Base-by-base conservation (phyloP, 2,888 invertebrate species). In the Coenonympha arcania region DNA sequence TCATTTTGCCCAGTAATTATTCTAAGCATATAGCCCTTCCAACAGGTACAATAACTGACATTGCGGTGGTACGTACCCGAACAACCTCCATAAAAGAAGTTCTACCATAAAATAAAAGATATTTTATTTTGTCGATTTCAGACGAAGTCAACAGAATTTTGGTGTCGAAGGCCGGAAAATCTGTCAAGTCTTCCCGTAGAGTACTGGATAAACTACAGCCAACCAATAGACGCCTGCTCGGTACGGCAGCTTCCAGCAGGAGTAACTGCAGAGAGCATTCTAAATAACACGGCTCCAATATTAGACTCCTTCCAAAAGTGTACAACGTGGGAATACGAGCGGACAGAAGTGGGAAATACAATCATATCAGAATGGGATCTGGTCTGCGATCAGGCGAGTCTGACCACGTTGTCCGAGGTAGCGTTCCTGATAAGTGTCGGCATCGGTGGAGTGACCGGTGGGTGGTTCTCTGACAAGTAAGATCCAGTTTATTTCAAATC, bases 361-460 rank as follows among this genome's bases (percentile, higher is more conserved):
- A 90, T 93, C 60, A 90, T 91, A 51, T 91, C 91, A 0, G 91
- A 94, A 85, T 94, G 93, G 91, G 82, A 89, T 63, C 78, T 94
- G 60, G 91, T 94, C 13, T 94, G 94, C 69, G 92, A 92, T 59
- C 87, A 89, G 65, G 89, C 90, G 52, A 88, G 89, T 62, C 77
- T 93, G 47, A 90, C 89, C 52, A 92, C 90, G 68, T 80, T 93
- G 19, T 91, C 92, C 8, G 94, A 93, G 77, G 92, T 93, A 79
- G 89, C 91, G 71, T 94, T 93, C 74, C 79, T 94, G 54, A 83
- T 90, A 18, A 94, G 94, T 26, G 92, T 93, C n/a, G 93, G 93
- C 50, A 80, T 91, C 33, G 94, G 94, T 44, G 93, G 93, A 44
- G 89, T 93, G 11, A 88, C 92, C n/a, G 92, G 92, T 52, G 93